Evolutionary conservation across 2,797 vertebrate genomes (phyloP).

Genomic region (Oryzias sinensis): DNA sequence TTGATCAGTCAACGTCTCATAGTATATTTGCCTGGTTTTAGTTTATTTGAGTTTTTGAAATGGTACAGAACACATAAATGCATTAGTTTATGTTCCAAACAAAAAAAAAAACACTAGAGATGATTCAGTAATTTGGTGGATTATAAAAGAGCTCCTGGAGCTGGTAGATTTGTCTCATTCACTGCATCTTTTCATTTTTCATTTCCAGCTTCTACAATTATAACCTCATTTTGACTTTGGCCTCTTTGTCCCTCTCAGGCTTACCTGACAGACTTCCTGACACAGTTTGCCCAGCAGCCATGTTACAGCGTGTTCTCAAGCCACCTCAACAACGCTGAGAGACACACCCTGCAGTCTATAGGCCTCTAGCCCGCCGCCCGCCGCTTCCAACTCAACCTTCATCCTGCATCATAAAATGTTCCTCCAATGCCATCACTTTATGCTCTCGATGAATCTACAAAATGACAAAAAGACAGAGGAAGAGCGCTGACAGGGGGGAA

Average conservation of each 20-base stretch:
- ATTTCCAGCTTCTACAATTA: too few relatives aligned
- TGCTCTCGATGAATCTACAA: slow-evolving; percentile 37
- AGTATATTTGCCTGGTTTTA: neutral
- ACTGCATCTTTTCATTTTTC: too few relatives aligned
- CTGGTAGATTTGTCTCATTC: too few relatives aligned
- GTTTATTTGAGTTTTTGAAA: too few relatives aligned
- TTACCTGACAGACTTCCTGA: slow-evolving; percentile 96
- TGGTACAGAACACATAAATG: too few relatives aligned
- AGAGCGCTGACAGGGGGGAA: slow-evolving; percentile 1
- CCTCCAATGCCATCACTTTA: slow-evolving; percentile 30
- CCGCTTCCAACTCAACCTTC: slow-evolving; percentile 20
- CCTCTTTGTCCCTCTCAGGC: slow-evolving; percentile 74
- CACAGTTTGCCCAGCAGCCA: slow-evolving; percentile 97
- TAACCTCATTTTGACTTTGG: neutral
- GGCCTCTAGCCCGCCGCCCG: slow-evolving; percentile 80
- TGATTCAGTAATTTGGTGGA: too few relatives aligned
- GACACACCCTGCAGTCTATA: slow-evolving; percentile 90
- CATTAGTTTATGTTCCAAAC: too few relatives aligned
- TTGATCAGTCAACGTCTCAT: neutral
- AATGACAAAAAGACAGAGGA: slow-evolving; percentile 16
- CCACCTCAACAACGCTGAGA: slow-evolving; percentile 91
- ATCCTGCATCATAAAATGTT: slow-evolving; percentile 24
- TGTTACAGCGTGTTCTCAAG: slow-evolving; percentile 96
- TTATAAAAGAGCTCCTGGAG: too few relatives aligned
- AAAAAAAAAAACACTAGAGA: too few relatives aligned